Evolutionary conservation across 1,140 invertebrate species (phyloP), one percentile per base, ranked within the genome.

Genomic region (Panulirus ornatus): DNA sequence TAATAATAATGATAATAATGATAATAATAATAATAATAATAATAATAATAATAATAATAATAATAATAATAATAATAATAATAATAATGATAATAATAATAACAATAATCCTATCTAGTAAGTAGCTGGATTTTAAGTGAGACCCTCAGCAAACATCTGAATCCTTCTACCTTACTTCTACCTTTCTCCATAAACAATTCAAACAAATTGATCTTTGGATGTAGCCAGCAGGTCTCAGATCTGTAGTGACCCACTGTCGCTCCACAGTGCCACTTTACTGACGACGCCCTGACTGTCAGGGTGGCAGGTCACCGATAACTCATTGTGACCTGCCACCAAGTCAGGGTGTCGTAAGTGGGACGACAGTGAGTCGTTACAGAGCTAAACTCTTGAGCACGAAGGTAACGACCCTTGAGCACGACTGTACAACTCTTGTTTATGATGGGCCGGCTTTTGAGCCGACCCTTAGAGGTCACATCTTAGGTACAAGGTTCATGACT

Each of bases 21-120:
- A 34, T 70, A 70, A 34, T 70, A 70, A 34, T 70, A 70, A 34
- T 70, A 70, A 34, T 70, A 70, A 34, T 70, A 70, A 34, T 70
- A 70, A 34, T 70, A 70, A 34, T 70, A 70, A 34, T 70, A 70
- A 34, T 70, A 70, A 34, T 70, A 70, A 34, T 70, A 70, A 34
- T 70, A 70, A 34, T 70, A 70, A 34, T 70, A 70, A 34, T 70
- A 70, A 34, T 70, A 70, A 34, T 70, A 22, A 34, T 70, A 70
- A 34, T 70, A 70, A 34, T 70, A 70, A 34, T 8, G 22, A 34
- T 70, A 70, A 5, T 8, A 70, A 34, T 8, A 34, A 70, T 70
- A 8, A 8, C 63, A 70, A 34, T 8, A 70, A 34, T 70, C 5
- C 14, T 6, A 47, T 11, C 14, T 6, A 70, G 22, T 19, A 70